These are phyloP conservation scores for Pseudomyrmex flavicornis DNA, from an alignment of 1,140 invertebrate genomes.

Conservation along the genomic window DNA sequence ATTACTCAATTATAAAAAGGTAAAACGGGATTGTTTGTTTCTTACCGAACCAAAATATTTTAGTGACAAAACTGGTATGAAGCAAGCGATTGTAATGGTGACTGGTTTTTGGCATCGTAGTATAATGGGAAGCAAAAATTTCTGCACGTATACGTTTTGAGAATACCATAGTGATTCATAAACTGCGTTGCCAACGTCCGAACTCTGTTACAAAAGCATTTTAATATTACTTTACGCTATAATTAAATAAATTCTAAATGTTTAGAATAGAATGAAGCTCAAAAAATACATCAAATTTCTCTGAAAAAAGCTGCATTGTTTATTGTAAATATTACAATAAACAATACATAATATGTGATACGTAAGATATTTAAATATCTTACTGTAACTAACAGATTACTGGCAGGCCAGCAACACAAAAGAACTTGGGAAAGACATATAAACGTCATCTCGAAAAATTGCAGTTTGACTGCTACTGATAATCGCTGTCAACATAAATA, in stretches of 20 bases:
- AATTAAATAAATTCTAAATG: neutral
- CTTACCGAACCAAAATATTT: constrained; percentile 16
- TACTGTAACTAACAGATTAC: constrained; percentile 17
- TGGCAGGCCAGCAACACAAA: constrained; percentile 50
- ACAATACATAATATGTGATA: neutral
- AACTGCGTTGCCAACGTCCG: neutral
- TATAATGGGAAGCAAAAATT: neutral
- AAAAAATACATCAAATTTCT: neutral
- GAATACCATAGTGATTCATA: constrained; percentile 26
- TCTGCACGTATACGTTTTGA: neutral
- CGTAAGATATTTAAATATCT: neutral
- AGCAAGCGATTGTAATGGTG: constrained; percentile 48
- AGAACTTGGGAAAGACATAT: constrained; percentile 43
- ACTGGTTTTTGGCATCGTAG: constrained; percentile 65
- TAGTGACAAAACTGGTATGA: constrained; percentile 19
- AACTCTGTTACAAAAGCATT: constrained; percentile 18
- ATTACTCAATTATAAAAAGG: no score
- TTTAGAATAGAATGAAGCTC: neutral
- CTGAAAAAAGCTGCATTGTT: neutral
- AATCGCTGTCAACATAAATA: neutral
- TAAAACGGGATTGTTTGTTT: neutral
- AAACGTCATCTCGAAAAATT: constrained; percentile 31
- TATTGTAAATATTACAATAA: neutral
- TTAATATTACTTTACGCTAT: neutral
- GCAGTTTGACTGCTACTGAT: constrained; percentile 39